A percentile compares a stretch with the other conserved stretches of the same genome.
These are phyloP conservation scores for Drosophila sproati DNA, from an alignment of 1,140 invertebrate species.

Conservation along the genomic window DNA sequence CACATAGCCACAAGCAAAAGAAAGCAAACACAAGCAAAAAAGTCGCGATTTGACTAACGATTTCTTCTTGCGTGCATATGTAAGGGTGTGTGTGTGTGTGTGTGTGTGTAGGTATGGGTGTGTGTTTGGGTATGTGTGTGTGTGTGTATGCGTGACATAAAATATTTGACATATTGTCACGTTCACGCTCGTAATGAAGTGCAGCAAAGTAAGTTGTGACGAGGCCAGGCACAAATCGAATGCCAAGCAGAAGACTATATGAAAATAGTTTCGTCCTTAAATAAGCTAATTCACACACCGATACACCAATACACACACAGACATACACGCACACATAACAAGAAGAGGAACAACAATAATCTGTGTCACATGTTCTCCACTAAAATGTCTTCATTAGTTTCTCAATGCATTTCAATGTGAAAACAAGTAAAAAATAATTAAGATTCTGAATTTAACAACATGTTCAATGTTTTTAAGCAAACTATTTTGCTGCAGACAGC, in stretches of 20 bases:
- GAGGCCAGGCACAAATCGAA: constrained; percentile 2
- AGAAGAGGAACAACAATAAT: no score
- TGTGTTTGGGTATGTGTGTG: neutral
- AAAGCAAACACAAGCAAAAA: constrained; percentile 44
- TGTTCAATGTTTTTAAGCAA: no score
- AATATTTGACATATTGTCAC: constrained; percentile 53
- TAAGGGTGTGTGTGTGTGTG: constrained; percentile 1
- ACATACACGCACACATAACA: no score
- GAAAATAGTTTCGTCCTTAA: neutral
- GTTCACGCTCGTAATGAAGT: constrained; percentile 40
- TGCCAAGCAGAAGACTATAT: neutral
- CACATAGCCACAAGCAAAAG: constrained; percentile 22
- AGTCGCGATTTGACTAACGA: constrained; percentile 45
- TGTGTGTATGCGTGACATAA: constrained; percentile 11
- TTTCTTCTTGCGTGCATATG: constrained; percentile 3
- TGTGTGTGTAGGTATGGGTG: constrained; percentile 2
- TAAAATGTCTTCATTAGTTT: no score
- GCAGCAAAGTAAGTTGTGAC: constrained; percentile 10
- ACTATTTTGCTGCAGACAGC: no score
- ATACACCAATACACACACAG: no score
- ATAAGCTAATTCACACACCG: no score
- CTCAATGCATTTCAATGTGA: no score
- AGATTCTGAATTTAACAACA: no score
- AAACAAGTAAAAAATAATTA: no score
- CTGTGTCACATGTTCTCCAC: no score